phyloP scores from a whole-genome alignment of 2,888 invertebrate species.

The Siphlonurus alternatus region DNA sequence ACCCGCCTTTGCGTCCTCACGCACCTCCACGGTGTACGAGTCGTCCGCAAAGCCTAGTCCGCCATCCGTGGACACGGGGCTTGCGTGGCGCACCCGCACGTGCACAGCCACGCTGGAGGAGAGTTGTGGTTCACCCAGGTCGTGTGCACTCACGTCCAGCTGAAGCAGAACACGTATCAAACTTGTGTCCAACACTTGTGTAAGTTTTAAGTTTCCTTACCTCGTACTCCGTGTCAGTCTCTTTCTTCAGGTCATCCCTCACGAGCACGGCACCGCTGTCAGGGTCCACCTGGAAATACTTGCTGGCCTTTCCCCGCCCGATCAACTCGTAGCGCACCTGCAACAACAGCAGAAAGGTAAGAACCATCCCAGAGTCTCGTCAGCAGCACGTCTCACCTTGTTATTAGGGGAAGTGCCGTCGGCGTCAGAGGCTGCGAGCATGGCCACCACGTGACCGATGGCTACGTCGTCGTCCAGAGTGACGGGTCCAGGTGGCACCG shows the following conservation, averaged over 20 bases:
- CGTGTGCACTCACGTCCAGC: conserved; percentile 73
- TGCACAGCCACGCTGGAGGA: conserved; percentile 67
- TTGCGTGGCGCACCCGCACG: conserved; percentile 66
- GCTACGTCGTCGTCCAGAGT: conserved; percentile 68
- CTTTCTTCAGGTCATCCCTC: conserved; percentile 63
- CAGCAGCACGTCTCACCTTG: no score
- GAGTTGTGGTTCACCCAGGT: conserved; percentile 69
- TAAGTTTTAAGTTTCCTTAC: not conserved
- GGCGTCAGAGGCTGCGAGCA: conserved; percentile 60
- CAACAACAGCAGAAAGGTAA: conserved; percentile 7
- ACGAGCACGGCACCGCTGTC: conserved; percentile 66
- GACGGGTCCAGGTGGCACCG: conserved; percentile 64
- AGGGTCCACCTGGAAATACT: conserved; percentile 76
- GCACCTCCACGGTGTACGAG: conserved; percentile 56
- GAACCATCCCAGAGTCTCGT: no score
- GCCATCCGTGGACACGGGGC: conserved; percentile 46
- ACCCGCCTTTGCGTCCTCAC: conserved; percentile 54
- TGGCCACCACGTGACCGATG: conserved; percentile 63
- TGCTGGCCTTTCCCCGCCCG: conserved; percentile 61
- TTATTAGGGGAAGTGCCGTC: conserved; percentile 78
- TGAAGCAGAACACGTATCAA: conserved; percentile 20
- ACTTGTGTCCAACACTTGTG: not conserved
- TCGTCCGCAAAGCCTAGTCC: conserved; percentile 80
- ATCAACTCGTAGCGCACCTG: conserved; percentile 58
- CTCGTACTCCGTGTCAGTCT: conserved; percentile 1